Evolutionary conservation across 2,797 vertebrate genomes (phyloP).

Genomic region (Catharus ustulatus): DNA sequence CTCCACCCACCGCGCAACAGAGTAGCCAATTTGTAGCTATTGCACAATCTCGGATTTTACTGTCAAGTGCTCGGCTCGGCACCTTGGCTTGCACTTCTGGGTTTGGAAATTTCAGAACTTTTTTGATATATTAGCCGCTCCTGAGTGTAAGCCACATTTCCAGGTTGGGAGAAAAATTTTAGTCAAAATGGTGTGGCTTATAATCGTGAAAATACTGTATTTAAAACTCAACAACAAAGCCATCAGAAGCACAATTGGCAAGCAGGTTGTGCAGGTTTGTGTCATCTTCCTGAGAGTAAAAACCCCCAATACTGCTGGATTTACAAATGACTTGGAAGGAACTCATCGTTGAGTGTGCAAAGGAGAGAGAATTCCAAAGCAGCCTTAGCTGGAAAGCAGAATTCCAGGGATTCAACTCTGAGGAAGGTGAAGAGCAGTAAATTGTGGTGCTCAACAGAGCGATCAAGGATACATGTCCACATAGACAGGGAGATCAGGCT

Average conservation of each 20-base stretch:
- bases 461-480: fast-evolving
- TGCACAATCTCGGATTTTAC: too few species aligned
- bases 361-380: neutral
- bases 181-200: too few species aligned
- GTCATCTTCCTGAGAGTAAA: neutral
- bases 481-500: neutral
- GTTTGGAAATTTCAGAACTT: too few species aligned
- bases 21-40: too few species aligned
- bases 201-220: too few species aligned
- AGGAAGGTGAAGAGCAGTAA: neutral
- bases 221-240: neutral
- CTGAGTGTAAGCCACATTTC: too few species aligned
- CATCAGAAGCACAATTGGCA: neutral
- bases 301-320: neutral
- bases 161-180: too few species aligned
- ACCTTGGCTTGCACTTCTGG: too few species aligned
- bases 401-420: neutral
- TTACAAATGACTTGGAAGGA: neutral
- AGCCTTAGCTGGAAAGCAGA: neutral
- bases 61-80: too few species aligned
- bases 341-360: neutral
- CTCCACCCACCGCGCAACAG: too few species aligned
- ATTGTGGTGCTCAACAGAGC: neutral
- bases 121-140: too few species aligned
- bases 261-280: neutral